Conservation (phyloP, 1,140 invertebrate genomes). For the Sipha flava region DNA sequence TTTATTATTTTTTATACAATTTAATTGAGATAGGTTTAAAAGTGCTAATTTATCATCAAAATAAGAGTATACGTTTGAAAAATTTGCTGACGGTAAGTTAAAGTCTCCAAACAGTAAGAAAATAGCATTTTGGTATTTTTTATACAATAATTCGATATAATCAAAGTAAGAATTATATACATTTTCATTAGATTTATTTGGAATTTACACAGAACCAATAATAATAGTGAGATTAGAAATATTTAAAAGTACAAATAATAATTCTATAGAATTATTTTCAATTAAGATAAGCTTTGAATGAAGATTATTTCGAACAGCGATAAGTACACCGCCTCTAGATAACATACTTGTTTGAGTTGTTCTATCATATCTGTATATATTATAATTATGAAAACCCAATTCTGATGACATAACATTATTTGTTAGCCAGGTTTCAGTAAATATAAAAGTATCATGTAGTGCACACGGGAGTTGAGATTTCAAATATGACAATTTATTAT, state of each 20-base stretch:
- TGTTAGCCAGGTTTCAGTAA: not conserved
- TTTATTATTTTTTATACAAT: not conserved
- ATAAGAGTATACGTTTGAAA: not conserved
- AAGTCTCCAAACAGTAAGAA: not conserved
- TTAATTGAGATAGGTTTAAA: not conserved
- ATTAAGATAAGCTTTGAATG: too few relatives aligned
- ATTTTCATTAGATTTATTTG: too few relatives aligned
- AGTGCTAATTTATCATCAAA: not conserved
- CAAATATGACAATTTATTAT: not conserved
- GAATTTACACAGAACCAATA: too few relatives aligned
- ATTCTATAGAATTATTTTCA: too few relatives aligned
- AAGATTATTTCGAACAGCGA: too few relatives aligned
- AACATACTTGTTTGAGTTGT: not conserved
- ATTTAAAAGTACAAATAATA: too few relatives aligned
- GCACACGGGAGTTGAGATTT: not conserved
- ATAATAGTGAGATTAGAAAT: too few relatives aligned
- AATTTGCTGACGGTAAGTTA: not conserved
- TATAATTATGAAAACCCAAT: too few relatives aligned
- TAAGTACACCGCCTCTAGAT: not conserved
- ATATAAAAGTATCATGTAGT: not conserved
- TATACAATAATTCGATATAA: too few relatives aligned
- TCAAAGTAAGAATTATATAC: too few relatives aligned
- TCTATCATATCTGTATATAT: too few relatives aligned
- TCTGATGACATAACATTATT: not conserved
- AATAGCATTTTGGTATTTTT: too few relatives aligned